A percentile compares a stretch with the other conserved stretches of the same genome.
Evolutionary conservation across 2,888 invertebrate species (phyloP).

Genomic region (Polyploca ridens): DNA sequence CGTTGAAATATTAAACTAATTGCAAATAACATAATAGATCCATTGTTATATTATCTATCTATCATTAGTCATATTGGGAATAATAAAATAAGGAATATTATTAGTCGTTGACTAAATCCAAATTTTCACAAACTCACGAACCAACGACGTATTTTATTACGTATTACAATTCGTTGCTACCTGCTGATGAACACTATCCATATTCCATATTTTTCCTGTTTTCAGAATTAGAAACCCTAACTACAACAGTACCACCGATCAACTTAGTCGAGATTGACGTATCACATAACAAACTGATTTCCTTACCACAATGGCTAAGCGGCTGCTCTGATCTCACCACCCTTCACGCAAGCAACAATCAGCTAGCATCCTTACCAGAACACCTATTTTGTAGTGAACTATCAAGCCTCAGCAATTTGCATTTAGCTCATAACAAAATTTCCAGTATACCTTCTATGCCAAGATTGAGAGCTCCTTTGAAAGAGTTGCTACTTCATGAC

Average conservation of each 20-base stretch:
- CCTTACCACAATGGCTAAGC: conserved; percentile 91
- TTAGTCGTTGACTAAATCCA: too few species aligned
- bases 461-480: conserved; percentile 85
- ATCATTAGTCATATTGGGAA: too few species aligned
- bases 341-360: conserved; percentile 90
- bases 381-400: conserved; percentile 90
- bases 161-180: neutral
- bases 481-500: conserved; percentile 90
- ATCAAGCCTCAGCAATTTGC: conserved; percentile 88
- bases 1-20: too few species aligned
- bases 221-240: conserved; percentile 89
- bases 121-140: too few species aligned
- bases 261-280: conserved; percentile 91
- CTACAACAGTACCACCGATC: conserved; percentile 88
- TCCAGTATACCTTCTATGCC: conserved; percentile 89
- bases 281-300: conserved; percentile 89
- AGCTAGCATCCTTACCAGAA: conserved; percentile 88
- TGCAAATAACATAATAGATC: too few species aligned
- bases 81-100: too few species aligned
- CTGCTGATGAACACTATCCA: neutral
- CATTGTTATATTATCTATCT: too few species aligned
- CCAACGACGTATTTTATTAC: too few species aligned
- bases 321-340: conserved; percentile 89
- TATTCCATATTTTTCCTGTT: conserved; percentile 35
- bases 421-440: conserved; percentile 91